Percentiles rank a stretch among this genome's conserved stretches.
phyloP scores from a whole-genome alignment of 1,140 invertebrate species.

The Lordiphosa collinella region DNA sequence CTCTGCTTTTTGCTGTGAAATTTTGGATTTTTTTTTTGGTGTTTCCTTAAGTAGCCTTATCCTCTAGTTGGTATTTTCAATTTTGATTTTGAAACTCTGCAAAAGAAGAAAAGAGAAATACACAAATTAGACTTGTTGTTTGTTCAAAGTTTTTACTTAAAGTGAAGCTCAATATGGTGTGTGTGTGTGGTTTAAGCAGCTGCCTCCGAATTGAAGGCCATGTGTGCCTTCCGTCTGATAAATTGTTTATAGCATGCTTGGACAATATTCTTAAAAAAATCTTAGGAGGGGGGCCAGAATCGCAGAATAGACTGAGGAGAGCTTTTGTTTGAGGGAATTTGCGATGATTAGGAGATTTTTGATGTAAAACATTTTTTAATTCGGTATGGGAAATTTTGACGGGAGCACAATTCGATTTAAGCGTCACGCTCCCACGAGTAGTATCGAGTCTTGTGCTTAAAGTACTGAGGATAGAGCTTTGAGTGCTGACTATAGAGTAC shows the following conservation, averaged over 20 bases:
- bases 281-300: background rate
- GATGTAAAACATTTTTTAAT: too few species aligned
- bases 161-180: slow-evolving; percentile 24
- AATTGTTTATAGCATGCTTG: slow-evolving; percentile 61
- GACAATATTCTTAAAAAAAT: slow-evolving; percentile 41
- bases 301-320: background rate
- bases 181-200: slow-evolving; percentile 14
- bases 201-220: slow-evolving; percentile 20
- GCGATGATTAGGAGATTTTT: too few species aligned
- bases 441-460: too few species aligned
- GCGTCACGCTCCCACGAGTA: too few species aligned
- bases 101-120: slow-evolving; percentile 27
- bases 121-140: slow-evolving; percentile 7
- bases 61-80: slow-evolving; percentile 73
- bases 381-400: too few species aligned
- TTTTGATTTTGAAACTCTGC: slow-evolving; percentile 79
- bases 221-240: slow-evolving; percentile 27
- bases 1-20: slow-evolving; percentile 38
- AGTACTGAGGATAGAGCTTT: too few species aligned
- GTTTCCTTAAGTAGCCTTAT: slow-evolving; percentile 67
- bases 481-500: too few species aligned
- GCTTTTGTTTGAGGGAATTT: too few species aligned
- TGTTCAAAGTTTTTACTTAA: slow-evolving; percentile 16
- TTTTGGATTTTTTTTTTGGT: slow-evolving; percentile 50
- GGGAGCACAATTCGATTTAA: too few species aligned